These are phyloP conservation scores for Eurois occulta DNA, from an alignment of 2,888 invertebrate genomes.

Conservation along the genomic window DNA sequence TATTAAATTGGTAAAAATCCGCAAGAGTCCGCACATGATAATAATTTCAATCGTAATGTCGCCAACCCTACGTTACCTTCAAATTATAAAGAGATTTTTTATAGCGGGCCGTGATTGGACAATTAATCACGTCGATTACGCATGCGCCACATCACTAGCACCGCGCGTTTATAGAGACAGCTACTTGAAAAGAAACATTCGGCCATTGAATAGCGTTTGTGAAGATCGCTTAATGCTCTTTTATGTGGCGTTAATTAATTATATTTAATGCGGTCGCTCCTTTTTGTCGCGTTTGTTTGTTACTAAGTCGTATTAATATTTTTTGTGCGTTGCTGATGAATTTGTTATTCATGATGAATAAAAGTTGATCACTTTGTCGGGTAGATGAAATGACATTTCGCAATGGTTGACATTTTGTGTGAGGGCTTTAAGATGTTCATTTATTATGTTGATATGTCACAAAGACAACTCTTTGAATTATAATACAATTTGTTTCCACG, in stretches of 20 bases:
- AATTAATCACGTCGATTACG: constrained; percentile 81
- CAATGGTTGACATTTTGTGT: constrained; percentile 55
- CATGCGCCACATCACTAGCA: constrained; percentile 82
- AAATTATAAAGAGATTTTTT: constrained; percentile 64
- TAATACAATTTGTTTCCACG: constrained; percentile 10
- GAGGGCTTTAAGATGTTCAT: constrained; percentile 28
- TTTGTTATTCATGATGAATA: constrained; percentile 68
- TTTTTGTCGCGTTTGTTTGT: constrained; percentile 73
- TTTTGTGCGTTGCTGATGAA: constrained; percentile 69
- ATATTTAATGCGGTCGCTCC: constrained; percentile 82
- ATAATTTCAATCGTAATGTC: constrained; percentile 38
- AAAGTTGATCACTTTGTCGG: constrained; percentile 64
- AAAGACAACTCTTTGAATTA: constrained; percentile 32
- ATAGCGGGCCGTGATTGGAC: constrained; percentile 72
- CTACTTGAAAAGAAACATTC: constrained; percentile 82
- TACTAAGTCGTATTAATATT: constrained; percentile 61
- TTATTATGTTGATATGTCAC: constrained; percentile 26
- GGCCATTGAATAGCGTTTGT: constrained; percentile 79
- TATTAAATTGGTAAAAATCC: not conserved
- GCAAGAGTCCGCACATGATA: constrained; percentile 9
- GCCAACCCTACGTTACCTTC: constrained; percentile 47
- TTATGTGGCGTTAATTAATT: constrained; percentile 86
- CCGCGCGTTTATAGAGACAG: constrained; percentile 81
- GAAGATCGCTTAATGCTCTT: constrained; percentile 75
- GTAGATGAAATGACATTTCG: constrained; percentile 63